Evolutionary conservation across 2,888 invertebrate genomes (phyloP).

Genomic region (Drosophila birchii): DNA sequence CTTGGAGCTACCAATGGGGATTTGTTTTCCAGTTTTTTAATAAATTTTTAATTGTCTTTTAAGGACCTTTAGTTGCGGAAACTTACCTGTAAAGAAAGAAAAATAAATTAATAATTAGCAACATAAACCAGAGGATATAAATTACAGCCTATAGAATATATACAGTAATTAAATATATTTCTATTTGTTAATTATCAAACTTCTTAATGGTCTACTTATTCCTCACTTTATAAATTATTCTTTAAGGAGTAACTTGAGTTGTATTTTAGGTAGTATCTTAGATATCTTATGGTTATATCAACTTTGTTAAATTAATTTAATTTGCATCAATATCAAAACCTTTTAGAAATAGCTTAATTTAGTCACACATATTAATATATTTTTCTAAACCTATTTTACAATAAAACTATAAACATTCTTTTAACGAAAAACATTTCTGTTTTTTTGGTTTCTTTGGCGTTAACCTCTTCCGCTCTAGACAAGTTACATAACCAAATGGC

Average conservation of each 20-base stretch:
- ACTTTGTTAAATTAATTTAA: neutral
- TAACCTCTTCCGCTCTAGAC: constrained; percentile 2
- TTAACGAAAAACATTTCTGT: neutral
- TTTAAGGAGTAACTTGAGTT: neutral
- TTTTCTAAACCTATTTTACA: neutral
- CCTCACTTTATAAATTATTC: neutral
- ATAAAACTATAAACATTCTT: too few relatives aligned
- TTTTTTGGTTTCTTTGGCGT: neutral
- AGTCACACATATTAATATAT: neutral
- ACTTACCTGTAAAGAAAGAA: constrained; percentile 5
- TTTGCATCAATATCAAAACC: too few relatives aligned
- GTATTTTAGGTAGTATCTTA: neutral
- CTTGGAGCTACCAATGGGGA: neutral
- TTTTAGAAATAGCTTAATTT: neutral
- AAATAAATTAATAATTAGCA: neutral
- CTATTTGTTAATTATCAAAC: neutral
- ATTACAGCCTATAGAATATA: neutral
- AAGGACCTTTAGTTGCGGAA: neutral
- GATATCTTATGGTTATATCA: neutral
- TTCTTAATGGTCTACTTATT: neutral
- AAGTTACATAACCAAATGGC: constrained; percentile 4
- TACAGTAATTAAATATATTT: neutral
- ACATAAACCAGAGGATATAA: neutral
- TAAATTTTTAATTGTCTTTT: too few relatives aligned
- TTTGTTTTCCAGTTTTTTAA: neutral